phyloP scores from a whole-genome alignment of 2,888 invertebrate species.

The Rhagonycha fulva region DNA sequence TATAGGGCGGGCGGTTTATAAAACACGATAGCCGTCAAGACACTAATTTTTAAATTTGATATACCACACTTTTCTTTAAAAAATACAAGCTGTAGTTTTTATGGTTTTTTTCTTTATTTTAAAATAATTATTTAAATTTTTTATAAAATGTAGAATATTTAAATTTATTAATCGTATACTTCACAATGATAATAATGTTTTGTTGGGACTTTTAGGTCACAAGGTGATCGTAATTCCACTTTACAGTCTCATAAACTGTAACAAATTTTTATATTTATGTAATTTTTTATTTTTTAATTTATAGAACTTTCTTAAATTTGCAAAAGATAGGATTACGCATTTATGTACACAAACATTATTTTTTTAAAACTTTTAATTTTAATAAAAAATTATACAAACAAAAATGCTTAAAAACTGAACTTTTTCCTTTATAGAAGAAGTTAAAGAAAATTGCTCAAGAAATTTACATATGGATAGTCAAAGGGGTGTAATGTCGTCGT shows the following conservation, averaged over 20 bases:
- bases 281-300: slow-evolving; percentile 11
- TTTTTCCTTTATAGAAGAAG: slow-evolving; percentile 26
- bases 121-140: neutral
- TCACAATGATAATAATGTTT: slow-evolving; percentile 11
- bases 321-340: neutral
- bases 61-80: neutral
- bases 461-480: slow-evolving; percentile 30
- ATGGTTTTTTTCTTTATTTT: neutral
- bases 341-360: slow-evolving; percentile 1
- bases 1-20: slow-evolving; percentile 19
- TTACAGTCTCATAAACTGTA: slow-evolving; percentile 14
- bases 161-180: slow-evolving; percentile 14
- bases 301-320: slow-evolving; percentile 3
- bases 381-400: slow-evolving; percentile 25
- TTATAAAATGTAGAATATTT: neutral
- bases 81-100: neutral
- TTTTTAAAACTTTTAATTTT: slow-evolving; percentile 10
- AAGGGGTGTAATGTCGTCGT: slow-evolving; percentile 22
- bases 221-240: slow-evolving; percentile 17
- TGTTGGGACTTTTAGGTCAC: slow-evolving; percentile 7
- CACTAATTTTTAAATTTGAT: neutral
- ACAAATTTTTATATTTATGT: slow-evolving; percentile 13
- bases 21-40: neutral
- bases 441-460: slow-evolving; percentile 27
- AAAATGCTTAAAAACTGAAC: slow-evolving; percentile 24